Conservation (phyloP, 2,888 invertebrate genomes). For the Trachelus troglodyta region DNA sequence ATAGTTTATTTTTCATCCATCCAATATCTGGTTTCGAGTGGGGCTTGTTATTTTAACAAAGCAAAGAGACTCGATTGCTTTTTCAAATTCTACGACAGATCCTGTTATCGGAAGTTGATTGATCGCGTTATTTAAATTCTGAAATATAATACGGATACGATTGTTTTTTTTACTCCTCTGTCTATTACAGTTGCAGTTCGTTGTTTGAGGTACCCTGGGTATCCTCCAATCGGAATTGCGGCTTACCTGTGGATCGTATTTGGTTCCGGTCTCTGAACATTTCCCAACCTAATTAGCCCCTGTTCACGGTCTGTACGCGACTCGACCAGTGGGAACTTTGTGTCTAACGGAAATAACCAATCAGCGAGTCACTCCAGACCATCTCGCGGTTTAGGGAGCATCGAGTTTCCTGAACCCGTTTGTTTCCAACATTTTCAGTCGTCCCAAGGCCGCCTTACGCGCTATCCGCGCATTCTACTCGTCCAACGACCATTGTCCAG, state of each 20-base stretch:
- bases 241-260: neutral
- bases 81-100: neutral
- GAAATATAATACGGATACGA: neutral
- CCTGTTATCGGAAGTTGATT: neutral
- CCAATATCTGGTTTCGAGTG: neutral
- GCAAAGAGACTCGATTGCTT: neutral
- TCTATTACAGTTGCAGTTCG: neutral
- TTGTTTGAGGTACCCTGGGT: neutral
- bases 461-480: neutral
- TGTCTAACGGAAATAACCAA: slow-evolving; percentile 51
- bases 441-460: slow-evolving; percentile 50
- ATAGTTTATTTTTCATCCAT: neutral
- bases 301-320: neutral
- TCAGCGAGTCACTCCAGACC: slow-evolving; percentile 23
- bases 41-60: neutral
- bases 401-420: slow-evolving; percentile 49
- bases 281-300: slow-evolving; percentile 4
- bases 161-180: neutral
- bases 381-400: slow-evolving; percentile 44
- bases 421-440: slow-evolving; percentile 44
- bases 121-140: neutral
- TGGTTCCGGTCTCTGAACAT: slow-evolving; percentile 5
- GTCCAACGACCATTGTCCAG: neutral
- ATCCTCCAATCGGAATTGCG: neutral
- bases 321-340: slow-evolving; percentile 43